A percentile compares a stretch with the other conserved stretches of the same genome.
Evolutionary conservation across 2,888 invertebrate species (phyloP).

Genomic region (Papilio protenor): DNA sequence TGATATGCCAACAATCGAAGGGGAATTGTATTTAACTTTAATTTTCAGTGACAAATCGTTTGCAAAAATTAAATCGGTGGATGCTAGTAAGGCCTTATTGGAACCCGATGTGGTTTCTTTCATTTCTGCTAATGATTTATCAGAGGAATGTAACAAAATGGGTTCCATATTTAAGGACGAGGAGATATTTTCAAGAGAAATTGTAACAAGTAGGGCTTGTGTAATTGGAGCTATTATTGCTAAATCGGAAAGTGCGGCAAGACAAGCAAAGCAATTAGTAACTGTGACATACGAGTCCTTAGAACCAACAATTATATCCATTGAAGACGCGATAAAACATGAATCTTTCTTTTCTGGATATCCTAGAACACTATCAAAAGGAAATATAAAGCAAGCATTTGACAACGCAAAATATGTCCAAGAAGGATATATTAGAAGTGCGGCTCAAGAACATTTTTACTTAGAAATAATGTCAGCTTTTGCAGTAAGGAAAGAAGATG

Average conservation of each 20-base stretch:
- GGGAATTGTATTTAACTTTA: conserved; percentile 91
- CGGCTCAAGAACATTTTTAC: conserved; percentile 96
- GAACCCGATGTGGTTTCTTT: conserved; percentile 91
- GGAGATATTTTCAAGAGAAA: conserved; percentile 89
- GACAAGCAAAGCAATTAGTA: conserved; percentile 91
- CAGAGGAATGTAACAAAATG: conserved; percentile 85
- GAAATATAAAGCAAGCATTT: conserved; percentile 88
- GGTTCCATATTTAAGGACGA: conserved; percentile 92
- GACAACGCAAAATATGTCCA: conserved; percentile 86
- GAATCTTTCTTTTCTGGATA: conserved; percentile 86
- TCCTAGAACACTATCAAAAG: conserved; percentile 84
- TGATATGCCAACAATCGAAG: conserved; percentile 89
- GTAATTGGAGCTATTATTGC: conserved; percentile 92
- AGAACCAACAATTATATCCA: conserved; percentile 91
- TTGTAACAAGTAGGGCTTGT: conserved; percentile 91
- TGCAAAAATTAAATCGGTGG: conserved; percentile 91
- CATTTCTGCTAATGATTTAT: conserved; percentile 90
- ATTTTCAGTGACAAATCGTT: conserved; percentile 92
- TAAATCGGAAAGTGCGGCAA: conserved; percentile 89
- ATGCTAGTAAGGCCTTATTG: conserved; percentile 88
- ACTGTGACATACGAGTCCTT: conserved; percentile 91
- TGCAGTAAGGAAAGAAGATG: conserved; percentile 90
- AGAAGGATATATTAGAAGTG: conserved; percentile 88
- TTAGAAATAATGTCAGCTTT: conserved; percentile 90
- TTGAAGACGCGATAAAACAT: conserved; percentile 92